phyloP scores from a whole-genome alignment of 64 coral and sea anemone genomes.

The Stichodactyla helianthus region DNA sequence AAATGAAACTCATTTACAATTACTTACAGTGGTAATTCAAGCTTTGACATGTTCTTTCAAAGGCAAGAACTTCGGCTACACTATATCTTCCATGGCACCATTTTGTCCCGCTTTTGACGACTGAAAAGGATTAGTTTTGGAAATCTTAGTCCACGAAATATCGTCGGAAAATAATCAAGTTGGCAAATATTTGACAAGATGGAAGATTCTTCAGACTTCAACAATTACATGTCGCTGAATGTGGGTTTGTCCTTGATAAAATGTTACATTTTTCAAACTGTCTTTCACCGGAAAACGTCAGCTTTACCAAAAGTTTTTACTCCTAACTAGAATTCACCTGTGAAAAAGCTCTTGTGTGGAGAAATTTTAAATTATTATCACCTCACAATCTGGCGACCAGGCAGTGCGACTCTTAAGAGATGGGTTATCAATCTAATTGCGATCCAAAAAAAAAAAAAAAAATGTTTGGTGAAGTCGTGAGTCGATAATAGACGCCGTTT shows the following conservation, averaged over 20 bases:
- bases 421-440: not conserved
- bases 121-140: not conserved
- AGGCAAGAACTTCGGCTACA: not conserved
- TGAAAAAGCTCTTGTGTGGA: too few species aligned
- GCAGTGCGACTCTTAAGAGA: not conserved
- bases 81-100: not conserved
- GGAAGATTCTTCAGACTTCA: not conserved
- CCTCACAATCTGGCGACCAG: not conserved
- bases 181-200: not conserved
- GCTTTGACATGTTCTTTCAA: not conserved
- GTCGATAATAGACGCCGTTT: not conserved
- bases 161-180: not conserved
- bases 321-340: too few species aligned
- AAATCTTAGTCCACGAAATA: not conserved
- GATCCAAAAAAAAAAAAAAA: not conserved
- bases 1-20: too few species aligned
- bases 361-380: too few species aligned
- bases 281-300: too few species aligned
- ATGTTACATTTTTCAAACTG: too few species aligned
- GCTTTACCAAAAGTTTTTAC: too few species aligned
- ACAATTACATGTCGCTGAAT: not conserved
- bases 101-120: not conserved
- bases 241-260: not conserved
- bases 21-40: not conserved
- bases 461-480: not conserved